Conservation (phyloP, 64 coral and sea anemone genomes). For the Catalaphyllia jardinei region DNA sequence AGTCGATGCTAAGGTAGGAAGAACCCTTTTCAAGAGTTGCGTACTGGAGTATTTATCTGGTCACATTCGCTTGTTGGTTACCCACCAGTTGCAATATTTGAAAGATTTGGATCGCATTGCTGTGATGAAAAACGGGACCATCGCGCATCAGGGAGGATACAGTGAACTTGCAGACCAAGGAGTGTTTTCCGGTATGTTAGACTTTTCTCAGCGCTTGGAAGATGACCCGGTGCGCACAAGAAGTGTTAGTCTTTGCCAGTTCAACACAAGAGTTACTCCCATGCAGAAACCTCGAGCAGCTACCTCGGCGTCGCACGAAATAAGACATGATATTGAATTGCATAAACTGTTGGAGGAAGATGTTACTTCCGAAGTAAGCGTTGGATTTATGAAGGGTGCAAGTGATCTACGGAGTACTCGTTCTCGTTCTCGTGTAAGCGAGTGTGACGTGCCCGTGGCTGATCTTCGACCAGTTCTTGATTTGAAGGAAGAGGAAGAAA, state of each 20-base stretch:
- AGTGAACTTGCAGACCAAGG: neutral
- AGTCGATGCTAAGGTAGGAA: conserved; percentile 62
- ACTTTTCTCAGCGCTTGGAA: neutral
- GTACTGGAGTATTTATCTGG: conserved; percentile 22
- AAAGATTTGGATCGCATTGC: conserved; percentile 32
- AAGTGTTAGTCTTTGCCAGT: neutral
- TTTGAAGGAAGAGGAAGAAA: conserved; percentile 1
- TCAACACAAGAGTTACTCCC: too few species aligned
- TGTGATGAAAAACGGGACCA: conserved; percentile 41
- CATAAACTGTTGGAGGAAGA: too few species aligned
- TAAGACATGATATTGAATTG: too few species aligned
- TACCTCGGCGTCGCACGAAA: too few species aligned
- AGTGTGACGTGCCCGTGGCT: neutral
- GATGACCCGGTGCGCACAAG: neutral
- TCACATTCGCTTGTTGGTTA: conserved; percentile 44
- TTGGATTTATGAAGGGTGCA: neutral
- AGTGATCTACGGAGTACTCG: neutral
- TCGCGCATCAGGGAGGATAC: conserved; percentile 32
- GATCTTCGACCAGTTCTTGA: conserved; percentile 7
- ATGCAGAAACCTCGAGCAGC: too few species aligned
- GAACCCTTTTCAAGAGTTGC: conserved; percentile 47
- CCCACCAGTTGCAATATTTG: conserved; percentile 58
- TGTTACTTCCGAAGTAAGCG: neutral
- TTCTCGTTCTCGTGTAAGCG: neutral
- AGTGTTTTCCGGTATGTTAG: neutral